A percentile compares a stretch with the other conserved stretches of the same genome.
These are phyloP conservation scores for Drosophila kambysellisi DNA, from an alignment of 2,888 invertebrate genomes.

Conservation along the genomic window DNA sequence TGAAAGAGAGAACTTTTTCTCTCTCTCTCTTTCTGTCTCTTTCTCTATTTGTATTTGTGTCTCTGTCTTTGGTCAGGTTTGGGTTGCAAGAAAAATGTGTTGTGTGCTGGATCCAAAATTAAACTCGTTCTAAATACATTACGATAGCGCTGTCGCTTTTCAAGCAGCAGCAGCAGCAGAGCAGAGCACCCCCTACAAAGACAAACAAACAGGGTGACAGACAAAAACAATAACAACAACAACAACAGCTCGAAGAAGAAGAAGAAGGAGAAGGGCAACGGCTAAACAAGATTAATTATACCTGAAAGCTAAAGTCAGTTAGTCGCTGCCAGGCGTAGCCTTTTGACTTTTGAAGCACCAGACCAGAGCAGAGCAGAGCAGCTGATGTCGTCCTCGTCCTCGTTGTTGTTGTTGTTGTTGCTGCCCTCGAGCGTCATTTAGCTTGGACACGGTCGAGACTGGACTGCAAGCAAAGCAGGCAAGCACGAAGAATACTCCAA, in stretches of 20 bases:
- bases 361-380: conserved; percentile 11
- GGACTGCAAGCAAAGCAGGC: conserved; percentile 17
- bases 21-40: background rate
- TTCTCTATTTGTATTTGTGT: too few relatives aligned
- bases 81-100: conserved; percentile 72
- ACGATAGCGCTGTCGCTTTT: conserved; percentile 53
- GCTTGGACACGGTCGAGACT: conserved; percentile 35
- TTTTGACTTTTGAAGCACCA: conserved; percentile 70
- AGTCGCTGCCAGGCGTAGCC: conserved; percentile 71
- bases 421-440: conserved; percentile 77
- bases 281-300: conserved; percentile 84
- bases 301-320: conserved; percentile 79
- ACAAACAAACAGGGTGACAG: conserved; percentile 74
- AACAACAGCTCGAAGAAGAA: background rate
- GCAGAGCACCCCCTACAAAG: conserved; percentile 31
- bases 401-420: conserved; percentile 57
- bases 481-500: conserved; percentile 1
- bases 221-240: conserved; percentile 41
- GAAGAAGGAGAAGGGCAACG: conserved; percentile 39
- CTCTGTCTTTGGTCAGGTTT: conserved; percentile 37
- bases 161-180: conserved; percentile 49
- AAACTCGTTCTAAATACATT: conserved; percentile 81
- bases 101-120: conserved; percentile 68
- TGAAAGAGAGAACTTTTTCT: background rate
- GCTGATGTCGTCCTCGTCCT: conserved; percentile 19